Base-by-base conservation (phyloP, 2,888 invertebrate species). In the Hydrotaea cyrtoneurina region DNA sequence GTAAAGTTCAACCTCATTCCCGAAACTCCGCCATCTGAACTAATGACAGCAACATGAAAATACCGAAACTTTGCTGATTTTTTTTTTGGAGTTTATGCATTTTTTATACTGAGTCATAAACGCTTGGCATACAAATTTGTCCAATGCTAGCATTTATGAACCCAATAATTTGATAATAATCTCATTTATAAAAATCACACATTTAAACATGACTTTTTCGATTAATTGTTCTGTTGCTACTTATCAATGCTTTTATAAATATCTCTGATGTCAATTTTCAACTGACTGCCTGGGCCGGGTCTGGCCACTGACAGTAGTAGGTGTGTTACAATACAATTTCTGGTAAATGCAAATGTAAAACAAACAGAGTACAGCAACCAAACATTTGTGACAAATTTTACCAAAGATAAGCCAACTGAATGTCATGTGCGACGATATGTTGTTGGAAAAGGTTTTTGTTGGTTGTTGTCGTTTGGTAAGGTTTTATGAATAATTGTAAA, bases 341-440 rank as follows among this genome's bases (percentile, higher is more conserved):
- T 62, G 82, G 79, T 82, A 74, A 85, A 85, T 85, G 85, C 85
- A 85, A 82, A 82, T 85, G 74, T 80, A 74, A 74, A 74, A 69
- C 77, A 77, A 39, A 26, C 3, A 2, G 31, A 31, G 31, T 31
- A 31, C 31, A 69, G 31, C n/a, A 4, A 8, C 11, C 31, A 50
- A 50, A 80, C 57, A 77, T 75, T 82, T 85, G 77, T 82, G 85
- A 85, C 85, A 85, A 85, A 85, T 85, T 85, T 80, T 69, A 17
- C 39, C 23, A 69, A 23, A 69, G 69, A 69, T 69, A 69, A 69
- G 69, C 69, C 39, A 69, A 69, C 69, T 46, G 69, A 23, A 46
- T 69, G 69, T 39, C 69, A 69, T 69, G 69, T 39, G 13, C 46
- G 69, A 21, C 46, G 43, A 46, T 46, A 43, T 46, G 43, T 46